Percentiles rank a stretch among this genome's conserved stretches.
Evolutionary conservation across 92 coral and sea anemone genomes (phyloP).

Genomic region (Heteractis magnifica): DNA sequence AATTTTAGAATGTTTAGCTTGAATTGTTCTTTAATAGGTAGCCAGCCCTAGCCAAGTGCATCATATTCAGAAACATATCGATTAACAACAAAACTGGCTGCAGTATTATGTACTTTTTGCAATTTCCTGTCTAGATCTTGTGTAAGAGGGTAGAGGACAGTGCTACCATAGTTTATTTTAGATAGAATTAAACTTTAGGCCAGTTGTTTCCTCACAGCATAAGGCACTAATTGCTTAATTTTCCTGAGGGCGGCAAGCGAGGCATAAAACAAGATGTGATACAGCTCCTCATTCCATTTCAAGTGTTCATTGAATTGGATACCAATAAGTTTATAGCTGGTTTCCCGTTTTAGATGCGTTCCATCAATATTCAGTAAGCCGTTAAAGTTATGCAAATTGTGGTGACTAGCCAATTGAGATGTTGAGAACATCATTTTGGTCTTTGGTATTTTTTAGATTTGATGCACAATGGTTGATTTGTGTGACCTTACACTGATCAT

Average conservation of each 20-base stretch:
- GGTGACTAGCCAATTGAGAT: too few species aligned
- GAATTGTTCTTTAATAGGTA: neutral
- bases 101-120: neutral
- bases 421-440: too few species aligned
- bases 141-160: neutral
- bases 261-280: neutral
- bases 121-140: neutral
- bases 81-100: neutral
- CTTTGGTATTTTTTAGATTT: too few species aligned
- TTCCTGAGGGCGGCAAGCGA: neutral
- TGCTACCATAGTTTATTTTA: neutral
- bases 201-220: too few species aligned
- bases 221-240: too few species aligned
- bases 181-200: neutral
- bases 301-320: neutral
- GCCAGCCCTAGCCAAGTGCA: neutral
- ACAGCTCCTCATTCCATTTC: neutral
- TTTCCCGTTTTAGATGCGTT: neutral
- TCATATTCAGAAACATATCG: neutral
- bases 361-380: too few species aligned
- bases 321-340: neutral
- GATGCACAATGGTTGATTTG: too few species aligned
- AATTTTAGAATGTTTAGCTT: too few species aligned
- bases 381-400: too few species aligned
- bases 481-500: too few species aligned